Evolutionary conservation across 2,113 vertebrate species (phyloP), one percentile per base, ranked within the genome.

Genomic region (Ammospiza caudacuta): DNA sequence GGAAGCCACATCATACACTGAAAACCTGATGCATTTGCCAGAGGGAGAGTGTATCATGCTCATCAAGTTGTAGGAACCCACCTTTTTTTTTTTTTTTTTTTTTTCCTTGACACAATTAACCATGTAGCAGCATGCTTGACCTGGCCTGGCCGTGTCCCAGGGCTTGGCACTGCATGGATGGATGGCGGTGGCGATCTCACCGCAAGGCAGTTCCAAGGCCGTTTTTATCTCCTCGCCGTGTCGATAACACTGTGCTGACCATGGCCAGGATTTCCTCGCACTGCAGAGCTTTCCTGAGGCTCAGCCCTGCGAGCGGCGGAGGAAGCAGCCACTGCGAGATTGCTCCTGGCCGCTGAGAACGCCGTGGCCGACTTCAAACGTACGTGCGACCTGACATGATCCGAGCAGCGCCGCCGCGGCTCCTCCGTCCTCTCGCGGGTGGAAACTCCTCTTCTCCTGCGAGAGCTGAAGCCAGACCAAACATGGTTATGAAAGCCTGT

Each of bases 331-430:
- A 0, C 82, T 55, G 61, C 2, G 4, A 88, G 81, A 21, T 75
- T 44, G 74, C 94, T 94, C 76, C 85, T 70, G 91, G 84, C 89
- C 54, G 86, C 86, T 12, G 57, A 78, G 88, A 55, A 14, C 4
- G 5, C 29, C 12, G 92, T 89, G 66, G 90, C 83, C 54, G 9
- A 67, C 72, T 89, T 85, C 69, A 92, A 83, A 88, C 11, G n/a
- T 96, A 97, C 91, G 95, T 97, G 97, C 88, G 44, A 85, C 90
- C 91, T 54, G 92, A 93, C 97, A 97, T 92, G 95, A 83, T 96
- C 92, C 8, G 13, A 77, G 87, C 64, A 94, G 77, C 69, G 2
- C 28, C 1, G 1, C 12, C 3, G 12, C 2, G 5, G 39, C 66
- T 94, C 74, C 73, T 49, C 88, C 54, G 13, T 51, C 84, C 54